phyloP scores from a whole-genome alignment of 2,888 invertebrate genomes.

The Pteria penguin region DNA sequence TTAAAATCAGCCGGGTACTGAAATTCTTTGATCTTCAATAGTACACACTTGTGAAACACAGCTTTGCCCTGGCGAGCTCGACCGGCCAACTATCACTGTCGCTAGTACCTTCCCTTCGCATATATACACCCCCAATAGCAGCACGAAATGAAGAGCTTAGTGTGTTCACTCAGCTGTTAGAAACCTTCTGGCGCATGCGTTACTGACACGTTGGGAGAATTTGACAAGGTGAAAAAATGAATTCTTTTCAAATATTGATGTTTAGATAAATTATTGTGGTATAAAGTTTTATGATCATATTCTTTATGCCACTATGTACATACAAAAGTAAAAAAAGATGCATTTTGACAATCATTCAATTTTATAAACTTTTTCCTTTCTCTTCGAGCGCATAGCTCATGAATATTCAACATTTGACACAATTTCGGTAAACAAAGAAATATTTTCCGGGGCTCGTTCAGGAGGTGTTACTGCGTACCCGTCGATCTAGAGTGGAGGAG shows the following conservation, averaged over 20 bases:
- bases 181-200: slow-evolving; percentile 52
- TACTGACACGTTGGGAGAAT: slow-evolving; percentile 32
- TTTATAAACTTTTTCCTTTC: slow-evolving; percentile 19
- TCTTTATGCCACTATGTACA: no score
- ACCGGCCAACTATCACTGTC: slow-evolving; percentile 53
- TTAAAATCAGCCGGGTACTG: background rate
- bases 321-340: no score
- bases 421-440: slow-evolving; percentile 4
- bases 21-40: background rate
- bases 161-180: slow-evolving; percentile 5
- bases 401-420: slow-evolving; percentile 40
- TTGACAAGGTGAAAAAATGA: no score
- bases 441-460: background rate
- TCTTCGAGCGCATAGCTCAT: slow-evolving; percentile 10
- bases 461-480: background rate
- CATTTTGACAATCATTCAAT: no score
- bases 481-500: background rate
- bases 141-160: no score
- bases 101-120: slow-evolving; percentile 44
- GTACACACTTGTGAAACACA: slow-evolving; percentile 1
- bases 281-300: no score
- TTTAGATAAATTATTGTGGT: no score
- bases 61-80: slow-evolving; percentile 30
- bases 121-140: slow-evolving; percentile 48
- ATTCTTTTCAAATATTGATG: no score